Evolutionary conservation across 1,140 invertebrate genomes (phyloP).

Genomic region (Laodelphax striatellus): DNA sequence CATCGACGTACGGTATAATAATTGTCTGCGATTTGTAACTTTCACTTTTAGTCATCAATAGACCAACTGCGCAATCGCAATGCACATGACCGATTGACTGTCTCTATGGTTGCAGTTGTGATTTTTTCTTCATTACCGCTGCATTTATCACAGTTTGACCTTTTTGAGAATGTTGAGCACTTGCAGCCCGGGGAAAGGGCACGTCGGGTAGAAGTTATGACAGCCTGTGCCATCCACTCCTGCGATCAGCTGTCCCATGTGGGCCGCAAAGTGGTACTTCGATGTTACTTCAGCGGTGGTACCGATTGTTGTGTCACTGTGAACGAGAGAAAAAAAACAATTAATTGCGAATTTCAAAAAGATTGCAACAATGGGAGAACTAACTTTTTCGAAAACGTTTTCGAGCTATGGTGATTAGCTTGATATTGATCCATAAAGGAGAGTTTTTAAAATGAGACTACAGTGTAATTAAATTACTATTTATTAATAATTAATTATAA

Average conservation of each 20-base stretch:
- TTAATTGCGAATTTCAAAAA: slow-evolving; percentile 22
- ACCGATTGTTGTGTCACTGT: slow-evolving; percentile 45
- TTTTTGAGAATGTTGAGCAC: slow-evolving; percentile 58
- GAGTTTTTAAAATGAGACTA: no score
- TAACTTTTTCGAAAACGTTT: background rate
- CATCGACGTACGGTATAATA: no score
- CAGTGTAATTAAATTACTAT: no score
- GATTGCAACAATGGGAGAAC: background rate
- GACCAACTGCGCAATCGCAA: no score
- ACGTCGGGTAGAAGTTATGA: slow-evolving; percentile 57
- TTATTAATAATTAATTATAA: no score
- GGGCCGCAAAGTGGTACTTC: slow-evolving; percentile 67
- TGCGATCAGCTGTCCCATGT: slow-evolving; percentile 66
- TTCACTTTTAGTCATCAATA: no score
- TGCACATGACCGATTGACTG: no score
- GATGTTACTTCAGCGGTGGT: slow-evolving; percentile 51
- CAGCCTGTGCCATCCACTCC: slow-evolving; percentile 57
- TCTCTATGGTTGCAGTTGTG: no score
- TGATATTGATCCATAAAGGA: background rate
- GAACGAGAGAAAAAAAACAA: slow-evolving; percentile 24
- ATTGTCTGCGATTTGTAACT: no score
- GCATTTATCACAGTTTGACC: background rate
- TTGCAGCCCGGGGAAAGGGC: slow-evolving; percentile 49
- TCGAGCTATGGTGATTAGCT: slow-evolving; percentile 10
- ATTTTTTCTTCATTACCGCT: no score